Base-by-base conservation (phyloP, 1,140 invertebrate genomes). In the Arion vulgaris region DNA sequence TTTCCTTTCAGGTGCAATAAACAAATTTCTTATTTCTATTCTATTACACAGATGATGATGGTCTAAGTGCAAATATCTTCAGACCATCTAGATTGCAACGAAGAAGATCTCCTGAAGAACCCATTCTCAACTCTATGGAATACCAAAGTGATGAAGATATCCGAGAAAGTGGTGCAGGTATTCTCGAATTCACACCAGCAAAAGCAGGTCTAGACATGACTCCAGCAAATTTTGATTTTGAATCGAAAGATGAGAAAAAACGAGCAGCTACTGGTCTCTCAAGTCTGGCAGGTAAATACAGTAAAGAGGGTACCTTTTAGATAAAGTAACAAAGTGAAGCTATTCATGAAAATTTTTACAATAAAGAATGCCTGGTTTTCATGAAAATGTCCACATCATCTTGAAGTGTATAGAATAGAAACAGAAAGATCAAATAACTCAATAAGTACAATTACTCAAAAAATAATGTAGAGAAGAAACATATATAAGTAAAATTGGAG, bases 191-290 rank as follows among this genome's bases (percentile, higher is more conserved):
- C 92, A 95, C 95, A 57, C 96, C 97, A 0, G 95, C 96, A 72
- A 97, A 97, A 92, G 96, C 96, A 0, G 96, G 96, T 13, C 95
- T 95, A 89, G 96, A 97, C 90, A 96, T 97, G 19, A 97, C 96
- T 17, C 96, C 96, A 13, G 90, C 89, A 19, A 91, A 91, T 91
- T 94, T 96, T 82, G 95, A 96, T 87, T 97, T 97, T 90, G 94
- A 87, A 38, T 68, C 76, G 19, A 90, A 84, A 72, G 86, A 88
- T 34, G 85, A 88, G 32, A 86, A 89, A 26, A 89, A 86, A 78
- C 90, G 87, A 85, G 71, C 86, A 75, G 80, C 85, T 93, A 94
- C 82, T 79, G 92, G 90, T 95, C 95, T 91, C 57, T 88, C 92
- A 62, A 91, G 90, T 34, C 89, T 93, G 76, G 91, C 92, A 85